These are phyloP conservation scores for Oryzias celebensis DNA, from an alignment of 2,113 vertebrate species.

Conservation along the genomic window DNA sequence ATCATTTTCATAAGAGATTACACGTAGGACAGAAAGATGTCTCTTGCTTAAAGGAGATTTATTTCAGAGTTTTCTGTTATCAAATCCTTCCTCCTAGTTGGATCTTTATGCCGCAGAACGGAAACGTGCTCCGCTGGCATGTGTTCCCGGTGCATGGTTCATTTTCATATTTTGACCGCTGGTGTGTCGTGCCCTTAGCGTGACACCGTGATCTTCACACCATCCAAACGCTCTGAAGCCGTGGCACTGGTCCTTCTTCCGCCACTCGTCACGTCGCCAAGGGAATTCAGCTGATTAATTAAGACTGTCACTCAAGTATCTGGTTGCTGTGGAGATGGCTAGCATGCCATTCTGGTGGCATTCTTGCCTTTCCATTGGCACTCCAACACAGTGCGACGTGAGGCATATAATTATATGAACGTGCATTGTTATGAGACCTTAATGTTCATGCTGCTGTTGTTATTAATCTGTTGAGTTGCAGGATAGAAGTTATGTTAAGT, in stretches of 20 bases:
- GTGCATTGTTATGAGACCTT: too few species aligned
- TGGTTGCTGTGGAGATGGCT: conserved; percentile 24
- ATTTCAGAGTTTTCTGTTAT: not conserved
- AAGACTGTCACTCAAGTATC: conserved; percentile 38
- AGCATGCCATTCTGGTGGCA: conserved; percentile 4
- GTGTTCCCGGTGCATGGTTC: not conserved
- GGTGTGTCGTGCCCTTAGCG: not conserved
- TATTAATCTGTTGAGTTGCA: too few species aligned
- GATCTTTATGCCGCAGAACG: not conserved
- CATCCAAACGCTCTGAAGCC: not conserved
- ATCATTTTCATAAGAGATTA: conserved; percentile 34
- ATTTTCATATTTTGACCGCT: not conserved
- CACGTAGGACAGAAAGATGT: conserved; percentile 14
- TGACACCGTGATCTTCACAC: conserved; percentile 17
- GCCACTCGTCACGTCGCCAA: conserved; percentile 6
- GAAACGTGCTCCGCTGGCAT: not conserved
- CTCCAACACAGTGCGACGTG: not conserved
- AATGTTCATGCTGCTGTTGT: too few species aligned
- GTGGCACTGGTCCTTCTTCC: conserved; percentile 2
- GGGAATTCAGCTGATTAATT: conserved; percentile 32
- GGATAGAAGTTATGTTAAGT: too few species aligned
- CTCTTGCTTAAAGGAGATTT: not conserved
- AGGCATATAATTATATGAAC: not conserved
- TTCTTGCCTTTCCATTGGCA: not conserved
- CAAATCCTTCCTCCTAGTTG: not conserved